Evolutionary conservation across 2,888 invertebrate species (phyloP).

Genomic region (Exocentrus adspersus): DNA sequence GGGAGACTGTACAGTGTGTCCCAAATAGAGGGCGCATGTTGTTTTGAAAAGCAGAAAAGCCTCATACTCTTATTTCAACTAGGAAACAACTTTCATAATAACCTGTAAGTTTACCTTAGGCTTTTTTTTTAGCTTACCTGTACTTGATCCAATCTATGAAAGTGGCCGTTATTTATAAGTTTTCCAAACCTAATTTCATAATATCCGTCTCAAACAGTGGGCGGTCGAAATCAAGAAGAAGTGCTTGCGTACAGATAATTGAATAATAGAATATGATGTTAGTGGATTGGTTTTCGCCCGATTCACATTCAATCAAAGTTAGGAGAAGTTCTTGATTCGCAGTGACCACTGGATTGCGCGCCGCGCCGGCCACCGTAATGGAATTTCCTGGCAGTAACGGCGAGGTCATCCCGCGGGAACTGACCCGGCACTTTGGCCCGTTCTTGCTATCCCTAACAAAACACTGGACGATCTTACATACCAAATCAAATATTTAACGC

Average conservation of each 20-base stretch:
- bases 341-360: slow-evolving; percentile 57
- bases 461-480: slow-evolving; percentile 52
- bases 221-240: slow-evolving; percentile 13
- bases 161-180: slow-evolving; percentile 12
- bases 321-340: slow-evolving; percentile 54
- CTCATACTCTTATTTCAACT: too few relatives aligned
- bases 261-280: slow-evolving; percentile 54
- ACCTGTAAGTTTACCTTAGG: too few relatives aligned
- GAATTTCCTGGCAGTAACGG: slow-evolving; percentile 58
- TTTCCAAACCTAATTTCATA: slow-evolving; percentile 10
- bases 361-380: slow-evolving; percentile 56
- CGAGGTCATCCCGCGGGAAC: slow-evolving; percentile 55
- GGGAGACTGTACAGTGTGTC: too few relatives aligned
- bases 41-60: too few relatives aligned
- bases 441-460: slow-evolving; percentile 51
- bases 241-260: slow-evolving; percentile 39
- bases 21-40: too few relatives aligned
- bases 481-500: slow-evolving; percentile 56
- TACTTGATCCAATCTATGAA: slow-evolving; percentile 9
- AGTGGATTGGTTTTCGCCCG: slow-evolving; percentile 54
- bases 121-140: too few relatives aligned
- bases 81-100: too few relatives aligned
- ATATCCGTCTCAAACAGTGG: slow-evolving; percentile 13
- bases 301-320: slow-evolving; percentile 59
- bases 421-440: slow-evolving; percentile 56